Conservation (phyloP, 2,888 invertebrate species). For the Vanessa cardui region DNA sequence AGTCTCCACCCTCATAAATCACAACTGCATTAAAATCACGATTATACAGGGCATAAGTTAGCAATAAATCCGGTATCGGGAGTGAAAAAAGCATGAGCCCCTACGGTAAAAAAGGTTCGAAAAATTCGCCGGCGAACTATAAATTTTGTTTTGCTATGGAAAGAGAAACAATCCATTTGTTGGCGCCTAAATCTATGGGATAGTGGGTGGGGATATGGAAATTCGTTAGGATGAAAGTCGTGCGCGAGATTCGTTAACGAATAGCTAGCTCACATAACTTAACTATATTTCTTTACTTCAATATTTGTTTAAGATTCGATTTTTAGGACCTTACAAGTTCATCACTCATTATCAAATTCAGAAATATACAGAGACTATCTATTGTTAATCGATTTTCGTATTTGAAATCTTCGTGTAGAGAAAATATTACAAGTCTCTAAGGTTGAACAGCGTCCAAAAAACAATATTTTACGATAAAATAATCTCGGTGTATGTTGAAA, state of each 20-base stretch:
- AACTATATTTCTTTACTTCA: not conserved
- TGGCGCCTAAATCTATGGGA: conserved; percentile 71
- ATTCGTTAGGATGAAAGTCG: conserved; percentile 46
- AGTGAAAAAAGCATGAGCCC: conserved; percentile 54
- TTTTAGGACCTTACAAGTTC: not conserved
- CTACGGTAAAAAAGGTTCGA: conserved; percentile 47
- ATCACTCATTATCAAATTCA: too few species aligned
- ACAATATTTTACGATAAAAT: conserved; percentile 42
- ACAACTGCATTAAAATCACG: conserved; percentile 78
- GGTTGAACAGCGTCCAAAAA: conserved; percentile 24
- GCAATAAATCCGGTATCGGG: conserved; percentile 76
- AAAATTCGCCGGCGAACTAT: conserved; percentile 59
- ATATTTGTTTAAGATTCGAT: not conserved
- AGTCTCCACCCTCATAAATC: conserved; percentile 70
- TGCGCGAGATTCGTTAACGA: not conserved
- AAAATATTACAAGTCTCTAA: not conserved
- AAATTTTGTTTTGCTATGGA: conserved; percentile 53
- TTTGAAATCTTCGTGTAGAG: conserved; percentile 24
- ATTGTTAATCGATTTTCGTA: not conserved
- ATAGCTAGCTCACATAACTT: not conserved
- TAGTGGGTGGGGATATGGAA: conserved; percentile 66
- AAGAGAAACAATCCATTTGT: conserved; percentile 75
- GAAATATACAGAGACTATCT: too few species aligned
- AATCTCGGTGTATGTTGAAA: conserved; percentile 54
- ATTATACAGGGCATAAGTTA: conserved; percentile 79